Conservation (phyloP, 92 coral and sea anemone species). For the Virgularia gustaviana region DNA sequence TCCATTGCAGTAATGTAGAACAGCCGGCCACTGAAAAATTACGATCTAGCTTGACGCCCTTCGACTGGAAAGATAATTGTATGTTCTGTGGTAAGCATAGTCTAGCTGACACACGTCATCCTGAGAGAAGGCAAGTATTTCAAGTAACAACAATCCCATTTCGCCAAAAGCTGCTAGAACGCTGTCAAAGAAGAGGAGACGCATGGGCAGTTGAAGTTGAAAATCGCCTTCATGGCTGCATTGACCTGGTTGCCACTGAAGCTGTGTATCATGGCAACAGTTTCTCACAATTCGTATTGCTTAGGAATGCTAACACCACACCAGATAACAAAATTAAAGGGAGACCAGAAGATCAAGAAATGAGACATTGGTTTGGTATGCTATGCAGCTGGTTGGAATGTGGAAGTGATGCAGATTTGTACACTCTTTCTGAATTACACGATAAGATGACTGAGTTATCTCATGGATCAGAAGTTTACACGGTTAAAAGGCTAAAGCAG, state of each 20-base stretch:
- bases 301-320: neutral
- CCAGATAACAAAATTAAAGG: neutral
- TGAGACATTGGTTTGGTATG: neutral
- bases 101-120: neutral
- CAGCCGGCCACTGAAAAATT: neutral
- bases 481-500: neutral
- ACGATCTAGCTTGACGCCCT: neutral
- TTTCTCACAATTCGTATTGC: neutral
- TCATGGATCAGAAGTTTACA: neutral
- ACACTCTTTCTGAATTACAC: neutral
- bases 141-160: neutral
- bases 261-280: neutral
- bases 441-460: neutral
- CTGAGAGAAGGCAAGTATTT: neutral
- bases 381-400: neutral
- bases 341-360: neutral
- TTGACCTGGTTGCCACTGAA: neutral
- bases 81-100: neutral
- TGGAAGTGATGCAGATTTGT: slow-evolving; percentile 5
- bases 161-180: neutral
- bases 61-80: neutral
- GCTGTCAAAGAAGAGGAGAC: neutral
- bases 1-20: too few relatives aligned
- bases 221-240: neutral
- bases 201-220: neutral